Evolutionary conservation across 2,797 vertebrate species (phyloP), one percentile per base, ranked within the genome.

Genomic region (Scolopax bukidnonensis): DNA sequence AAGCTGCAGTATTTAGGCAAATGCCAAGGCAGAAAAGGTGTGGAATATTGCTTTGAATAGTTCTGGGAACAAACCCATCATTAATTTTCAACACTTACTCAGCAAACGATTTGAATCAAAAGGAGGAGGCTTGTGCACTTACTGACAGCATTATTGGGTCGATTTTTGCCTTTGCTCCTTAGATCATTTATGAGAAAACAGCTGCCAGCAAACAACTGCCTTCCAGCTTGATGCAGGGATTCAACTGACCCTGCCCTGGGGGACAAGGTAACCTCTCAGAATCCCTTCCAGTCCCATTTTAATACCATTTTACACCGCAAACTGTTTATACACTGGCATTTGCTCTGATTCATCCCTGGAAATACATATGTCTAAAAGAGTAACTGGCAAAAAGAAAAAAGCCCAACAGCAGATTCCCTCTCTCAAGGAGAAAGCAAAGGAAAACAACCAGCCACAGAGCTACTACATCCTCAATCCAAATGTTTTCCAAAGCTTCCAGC

Each of bases 401-500:
- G 84, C 43, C 32, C 40, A 82, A 63, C 19, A 89, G 73, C 74
- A 90, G 56, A 36, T 67, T 90, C 79, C 70, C 63, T 89, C 4
- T 2, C 70, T 89, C 77, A 92, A 94, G 89, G 92, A 93, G 89
- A 92, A 95, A 93, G 67, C 57, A 63, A 91, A 93, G 40, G 63
- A 51, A 95, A 95, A 90, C 67, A 90, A 94, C 67, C 74, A 83
- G 92, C 74, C 3, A 0, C 12, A 12, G 70, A 93, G 28, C 77
- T 63, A 84, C 0, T 0, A 56, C 65, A 87, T 91, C 70, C 74
- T 90, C 3, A 0, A 82, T 84, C 64, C 86, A 93, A 96, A 90
- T 85, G 78, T 93, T 96, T 94, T 93, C 80, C 94, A 93, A 91
- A 94, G 85, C 87, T 87, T 89, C 75, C 64, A 95, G 87, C 65